Evolutionary conservation across 2,113 vertebrate genomes (phyloP).

Genomic region (mouse (Mus musculus)): DNA sequence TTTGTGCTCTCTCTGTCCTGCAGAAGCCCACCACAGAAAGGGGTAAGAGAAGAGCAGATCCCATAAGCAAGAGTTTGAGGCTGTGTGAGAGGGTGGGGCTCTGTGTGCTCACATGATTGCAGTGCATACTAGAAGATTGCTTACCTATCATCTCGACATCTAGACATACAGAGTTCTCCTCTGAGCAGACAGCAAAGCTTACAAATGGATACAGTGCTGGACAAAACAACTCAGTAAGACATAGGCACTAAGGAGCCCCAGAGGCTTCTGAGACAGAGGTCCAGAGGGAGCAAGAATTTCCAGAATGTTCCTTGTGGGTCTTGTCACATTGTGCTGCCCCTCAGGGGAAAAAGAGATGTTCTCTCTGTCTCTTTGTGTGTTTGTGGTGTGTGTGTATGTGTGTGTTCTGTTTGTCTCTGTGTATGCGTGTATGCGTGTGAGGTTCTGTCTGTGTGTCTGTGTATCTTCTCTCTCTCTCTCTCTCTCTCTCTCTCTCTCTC

Average conservation of each 20-base stretch:
- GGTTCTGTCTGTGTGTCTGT: not conserved
- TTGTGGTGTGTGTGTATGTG: no score
- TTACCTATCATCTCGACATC: not conserved
- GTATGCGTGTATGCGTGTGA: not conserved
- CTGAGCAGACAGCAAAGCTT: not conserved
- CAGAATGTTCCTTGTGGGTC: not conserved
- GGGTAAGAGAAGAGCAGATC: not conserved
- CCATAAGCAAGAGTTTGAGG: not conserved
- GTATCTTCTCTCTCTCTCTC: not conserved
- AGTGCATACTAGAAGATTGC: not conserved
- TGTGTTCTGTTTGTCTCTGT: not conserved
- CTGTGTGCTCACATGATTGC: not conserved
- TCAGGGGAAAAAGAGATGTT: no score
- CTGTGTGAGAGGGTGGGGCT: not conserved
- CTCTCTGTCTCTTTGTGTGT: not conserved
- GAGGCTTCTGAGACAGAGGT: not conserved
- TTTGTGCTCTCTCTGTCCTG: not conserved
- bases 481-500: no score
- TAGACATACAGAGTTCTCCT: not conserved
- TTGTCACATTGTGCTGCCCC: not conserved
- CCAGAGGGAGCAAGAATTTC: not conserved
- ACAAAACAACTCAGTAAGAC: not conserved
- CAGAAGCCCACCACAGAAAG: not conserved
- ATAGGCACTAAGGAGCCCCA: not conserved
- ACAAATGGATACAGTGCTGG: not conserved